These are phyloP conservation scores for Limnodromus scolopaceus DNA, from an alignment of 2,797 vertebrate genomes.

Conservation along the genomic window DNA sequence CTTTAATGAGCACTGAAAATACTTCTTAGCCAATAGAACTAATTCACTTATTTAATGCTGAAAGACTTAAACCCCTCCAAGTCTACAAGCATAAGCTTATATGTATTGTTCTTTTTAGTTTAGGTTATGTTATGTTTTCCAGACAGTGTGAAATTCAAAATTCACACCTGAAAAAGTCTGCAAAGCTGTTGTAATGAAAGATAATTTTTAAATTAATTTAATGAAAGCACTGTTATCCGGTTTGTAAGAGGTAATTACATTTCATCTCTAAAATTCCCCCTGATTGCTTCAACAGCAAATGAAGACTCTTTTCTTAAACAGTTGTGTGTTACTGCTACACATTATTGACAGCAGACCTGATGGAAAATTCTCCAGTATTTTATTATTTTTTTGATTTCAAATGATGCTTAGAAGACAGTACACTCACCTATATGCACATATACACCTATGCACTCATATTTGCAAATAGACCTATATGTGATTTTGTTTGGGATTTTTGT, in stretches of 20 bases:
- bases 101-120: background rate
- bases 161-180: background rate
- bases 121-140: background rate
- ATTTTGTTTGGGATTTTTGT: background rate
- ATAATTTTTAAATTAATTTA: constrained; percentile 1
- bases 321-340: background rate
- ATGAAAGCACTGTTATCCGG: background rate
- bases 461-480: background rate
- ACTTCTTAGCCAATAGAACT: background rate
- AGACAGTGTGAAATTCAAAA: background rate
- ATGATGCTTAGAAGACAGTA: background rate
- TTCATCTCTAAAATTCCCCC: constrained; percentile 11
- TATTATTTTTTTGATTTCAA: background rate
- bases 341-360: background rate
- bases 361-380: background rate
- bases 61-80: background rate
- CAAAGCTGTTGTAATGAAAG: background rate
- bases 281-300: background rate
- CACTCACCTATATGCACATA: background rate
- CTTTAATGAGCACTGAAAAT: background rate
- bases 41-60: background rate
- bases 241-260: constrained; percentile 28
- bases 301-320: background rate
- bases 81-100: background rate
- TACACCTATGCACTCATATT: background rate